phyloP scores from a whole-genome alignment of 2,113 vertebrate species.

The Menidia beryllina region DNA sequence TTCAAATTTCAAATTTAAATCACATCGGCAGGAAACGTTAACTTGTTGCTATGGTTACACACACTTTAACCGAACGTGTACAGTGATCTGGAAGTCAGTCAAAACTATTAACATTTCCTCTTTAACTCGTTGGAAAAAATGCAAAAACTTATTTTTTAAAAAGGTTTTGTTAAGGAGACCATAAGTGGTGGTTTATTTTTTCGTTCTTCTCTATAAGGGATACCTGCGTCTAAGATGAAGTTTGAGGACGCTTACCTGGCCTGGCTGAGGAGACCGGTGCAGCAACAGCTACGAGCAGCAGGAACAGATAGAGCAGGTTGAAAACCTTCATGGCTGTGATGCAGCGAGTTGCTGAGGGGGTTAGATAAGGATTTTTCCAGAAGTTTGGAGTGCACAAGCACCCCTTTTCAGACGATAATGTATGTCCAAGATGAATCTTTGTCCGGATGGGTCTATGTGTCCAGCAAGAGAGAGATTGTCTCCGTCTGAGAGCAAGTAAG shows the following conservation, averaged over 20 bases:
- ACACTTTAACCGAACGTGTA: not conserved
- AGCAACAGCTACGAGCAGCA: conserved; percentile 77
- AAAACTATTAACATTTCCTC: no score
- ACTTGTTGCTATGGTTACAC: conserved; percentile 12
- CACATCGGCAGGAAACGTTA: not conserved
- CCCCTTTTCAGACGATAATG: conserved; percentile 46
- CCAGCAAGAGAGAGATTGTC: conserved; percentile 65
- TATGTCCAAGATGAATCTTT: conserved; percentile 54
- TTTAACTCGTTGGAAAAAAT: no score
- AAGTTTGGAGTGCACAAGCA: conserved; percentile 46
- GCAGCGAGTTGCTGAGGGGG: not conserved
- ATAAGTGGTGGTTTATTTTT: not conserved
- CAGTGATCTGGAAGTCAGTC: not conserved
- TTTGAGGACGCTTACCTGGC: conserved; percentile 83
- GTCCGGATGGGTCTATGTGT: conserved; percentile 55
- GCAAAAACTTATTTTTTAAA: no score
- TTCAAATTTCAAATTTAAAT: not conserved
- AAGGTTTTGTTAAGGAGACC: not conserved
- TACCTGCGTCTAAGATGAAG: not conserved
- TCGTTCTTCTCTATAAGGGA: not conserved
- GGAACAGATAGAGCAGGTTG: conserved; percentile 78
- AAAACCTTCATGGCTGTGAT: conserved; percentile 84
- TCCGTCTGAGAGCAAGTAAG: no score
- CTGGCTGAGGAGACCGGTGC: conserved; percentile 64
- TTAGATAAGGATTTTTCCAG: not conserved